Conservation (phyloP, 2,797 vertebrate species). For the Ateles fusciceps region DNA sequence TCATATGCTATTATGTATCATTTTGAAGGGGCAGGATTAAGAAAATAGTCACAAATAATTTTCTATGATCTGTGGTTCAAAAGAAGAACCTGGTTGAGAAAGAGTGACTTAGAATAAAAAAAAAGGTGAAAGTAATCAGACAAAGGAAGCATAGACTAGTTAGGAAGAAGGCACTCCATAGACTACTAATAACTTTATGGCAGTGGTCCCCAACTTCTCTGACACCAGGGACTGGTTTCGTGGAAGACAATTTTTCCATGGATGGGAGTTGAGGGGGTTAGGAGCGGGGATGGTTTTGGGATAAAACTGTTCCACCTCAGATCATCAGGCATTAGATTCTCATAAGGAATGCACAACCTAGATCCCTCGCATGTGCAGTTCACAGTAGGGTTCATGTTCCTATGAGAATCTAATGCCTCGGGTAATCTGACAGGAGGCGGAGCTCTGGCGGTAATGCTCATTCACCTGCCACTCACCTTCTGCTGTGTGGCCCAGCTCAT, state of each 20-base stretch:
- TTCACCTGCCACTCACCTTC: background rate
- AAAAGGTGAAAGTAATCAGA: background rate
- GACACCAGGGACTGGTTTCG: background rate
- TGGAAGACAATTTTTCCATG: background rate
- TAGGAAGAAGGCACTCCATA: background rate
- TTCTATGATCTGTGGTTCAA: background rate
- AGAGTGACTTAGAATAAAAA: background rate
- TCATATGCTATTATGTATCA: background rate
- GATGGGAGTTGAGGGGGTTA: background rate
- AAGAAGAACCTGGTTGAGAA: background rate
- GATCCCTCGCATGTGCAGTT: background rate
- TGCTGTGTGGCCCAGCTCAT: background rate
- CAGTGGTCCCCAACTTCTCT: background rate
- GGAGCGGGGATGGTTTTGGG: background rate
- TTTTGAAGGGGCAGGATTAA: background rate
- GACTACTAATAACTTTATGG: background rate
- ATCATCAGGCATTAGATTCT: background rate
- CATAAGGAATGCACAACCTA: background rate
- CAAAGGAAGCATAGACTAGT: background rate
- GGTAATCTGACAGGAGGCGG: background rate
- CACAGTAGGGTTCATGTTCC: background rate
- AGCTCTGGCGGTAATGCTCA: background rate
- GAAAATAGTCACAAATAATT: background rate
- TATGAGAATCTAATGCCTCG: background rate
- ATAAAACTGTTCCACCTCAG: background rate